These are phyloP conservation scores for Lumbricus terrestris DNA, from an alignment of 2,888 invertebrate species.

Conservation along the genomic window DNA sequence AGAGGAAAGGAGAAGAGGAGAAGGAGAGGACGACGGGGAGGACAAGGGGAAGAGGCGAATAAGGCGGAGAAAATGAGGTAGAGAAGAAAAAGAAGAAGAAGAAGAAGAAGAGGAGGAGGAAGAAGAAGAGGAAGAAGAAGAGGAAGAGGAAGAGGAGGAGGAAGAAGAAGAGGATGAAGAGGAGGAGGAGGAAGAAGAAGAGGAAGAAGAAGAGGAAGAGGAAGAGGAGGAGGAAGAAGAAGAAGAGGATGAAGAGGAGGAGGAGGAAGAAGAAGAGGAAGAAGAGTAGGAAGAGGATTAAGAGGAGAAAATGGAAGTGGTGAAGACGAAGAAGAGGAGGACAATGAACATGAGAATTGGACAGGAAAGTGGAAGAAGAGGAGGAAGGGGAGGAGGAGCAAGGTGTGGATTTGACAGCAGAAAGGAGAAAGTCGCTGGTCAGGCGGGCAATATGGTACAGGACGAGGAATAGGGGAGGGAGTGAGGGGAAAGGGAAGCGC, in stretches of 20 bases:
- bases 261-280: no score
- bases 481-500: no score
- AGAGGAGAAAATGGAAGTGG: no score
- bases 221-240: not conserved
- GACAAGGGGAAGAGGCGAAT: not conserved
- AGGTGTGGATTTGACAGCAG: no score
- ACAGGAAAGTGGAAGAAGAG: not conserved
- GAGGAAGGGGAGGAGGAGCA: no score
- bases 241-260: no score
- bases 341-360: no score
- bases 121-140: not conserved
- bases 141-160: not conserved
- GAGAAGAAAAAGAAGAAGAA: not conserved
- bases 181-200: not conserved
- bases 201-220: not conserved
- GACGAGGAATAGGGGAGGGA: no score
- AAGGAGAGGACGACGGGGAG: constrained; percentile 11
- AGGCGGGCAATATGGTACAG: no score
- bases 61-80: not conserved
- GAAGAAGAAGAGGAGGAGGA: not conserved
- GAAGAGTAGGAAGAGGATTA: no score
- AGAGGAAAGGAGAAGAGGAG: not conserved
- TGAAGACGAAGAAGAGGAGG: not conserved
- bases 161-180: not conserved
- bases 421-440: no score